Base-by-base conservation (phyloP, 2,113 vertebrate genomes). In the human (Homo sapiens) region DNA sequence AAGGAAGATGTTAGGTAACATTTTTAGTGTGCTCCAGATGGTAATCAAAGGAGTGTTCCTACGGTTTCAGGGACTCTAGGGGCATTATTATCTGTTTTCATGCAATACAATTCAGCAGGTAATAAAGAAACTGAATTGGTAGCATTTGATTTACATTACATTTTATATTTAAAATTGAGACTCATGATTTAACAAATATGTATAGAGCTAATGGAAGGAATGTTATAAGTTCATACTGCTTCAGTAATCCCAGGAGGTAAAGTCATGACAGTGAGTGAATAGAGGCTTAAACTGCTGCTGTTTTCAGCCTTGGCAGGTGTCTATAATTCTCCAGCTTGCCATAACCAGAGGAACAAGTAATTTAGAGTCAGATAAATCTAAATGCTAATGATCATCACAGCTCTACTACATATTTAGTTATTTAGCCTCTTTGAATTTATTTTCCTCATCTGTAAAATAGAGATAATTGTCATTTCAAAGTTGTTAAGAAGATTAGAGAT, bases 241-340 rank as follows among this genome's bases (percentile, higher is more conserved):
- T 50, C 55, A 66, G 59, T 64, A 59, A 75, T 57, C 27, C 57
- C 79, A 92, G 38, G 38, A 92, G 38, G 13, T 43, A 12, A 1
- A 50, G 38, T 8, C 22, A 75, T 38, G n/a, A 45, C 55, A 64
- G 14, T 78, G 40, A 94, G 17, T 75, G 40, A 78, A 78, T 22
- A 66, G 35, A 88, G 40, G n/a, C 66, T n/a, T 90, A 68, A 82
- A 38, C 4, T 8, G 4, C 12, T 52, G 22, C 43, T 93, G 11
- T 40, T 86, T 76, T 57, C 57, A 76, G 32, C 35, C 57, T 76
- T 50, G 59, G 66, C 79, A 86, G 27, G 73, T 86, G 73, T 68
- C 73, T 97, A 32, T 48, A 90, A 70, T 90, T 93, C 57, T 89
- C 89, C 27, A 75, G 38, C 22, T 94, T 59, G 18, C 25, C 72